Evolutionary conservation across 2,888 invertebrate species (phyloP), one percentile per base, ranked within the genome.

Genomic region (Melieria omissa): DNA sequence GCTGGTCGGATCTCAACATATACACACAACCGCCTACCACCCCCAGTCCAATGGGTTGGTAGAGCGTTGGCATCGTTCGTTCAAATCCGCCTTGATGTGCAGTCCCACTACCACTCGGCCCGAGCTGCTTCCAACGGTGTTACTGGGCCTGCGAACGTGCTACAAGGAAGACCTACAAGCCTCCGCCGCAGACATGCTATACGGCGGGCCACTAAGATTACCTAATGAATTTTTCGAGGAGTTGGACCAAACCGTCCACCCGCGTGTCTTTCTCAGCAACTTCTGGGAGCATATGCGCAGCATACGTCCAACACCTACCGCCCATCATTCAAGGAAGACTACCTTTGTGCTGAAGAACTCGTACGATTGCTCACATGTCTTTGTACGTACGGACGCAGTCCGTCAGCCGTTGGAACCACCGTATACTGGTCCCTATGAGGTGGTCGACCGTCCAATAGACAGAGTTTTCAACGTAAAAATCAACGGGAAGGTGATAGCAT

Each of bases 61-160:
- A 5, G 86, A 88, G 73, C 75, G 86, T 4, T 82, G 84, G 70
- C 87, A 88, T 74, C 77, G 87, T 1, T 80, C 81, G 8, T 74
- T 88, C 66, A 88, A 86, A 78, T 79, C 85, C 0, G 83, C 87
- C 0, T 73, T 86, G n/a, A 81, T 70, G 70, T 79, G 62, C 2
- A 29, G 29, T 29, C 29, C 29, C 29, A 29, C 29, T 29, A 29
- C 29, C 29, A 2, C 29, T 29, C 46, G 46, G 45, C 44, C 46
- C 10, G 63, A 63, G 10, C 8, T 47, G n/a, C 49, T 63, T 9
- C 80, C 68, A 78, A 81, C 46, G 64, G 84, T 63, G 8, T 12
- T 63, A 47, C 16, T 63, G 4, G 47, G 49, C n/a, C 46, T 63
- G 5, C 49, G 49, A 10, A 78, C 80, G 0, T 74, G 78, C 5